Percentiles rank a stretch among this genome's conserved stretches.
Conservation (phyloP, 2,888 invertebrate species). For the Crematogaster levior region DNA sequence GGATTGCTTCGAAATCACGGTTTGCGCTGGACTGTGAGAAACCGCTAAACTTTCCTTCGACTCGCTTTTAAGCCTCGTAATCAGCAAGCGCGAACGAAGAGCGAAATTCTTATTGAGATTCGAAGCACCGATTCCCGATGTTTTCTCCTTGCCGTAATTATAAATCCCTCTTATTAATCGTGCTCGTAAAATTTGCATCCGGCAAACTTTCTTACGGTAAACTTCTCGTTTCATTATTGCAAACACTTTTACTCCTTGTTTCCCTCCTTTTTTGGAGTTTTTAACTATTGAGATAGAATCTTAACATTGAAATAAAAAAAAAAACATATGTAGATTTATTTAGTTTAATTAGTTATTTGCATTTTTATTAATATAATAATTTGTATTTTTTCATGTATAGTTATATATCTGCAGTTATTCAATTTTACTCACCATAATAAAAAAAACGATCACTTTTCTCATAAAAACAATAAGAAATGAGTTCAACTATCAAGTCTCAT, state of each 20-base stretch:
- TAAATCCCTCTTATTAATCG: constrained; percentile 24
- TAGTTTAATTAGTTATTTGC: not conserved
- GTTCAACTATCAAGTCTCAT: not conserved
- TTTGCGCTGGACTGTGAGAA: constrained; percentile 75
- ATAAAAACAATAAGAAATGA: not conserved
- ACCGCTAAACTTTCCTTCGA: constrained; percentile 74
- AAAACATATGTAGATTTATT: not conserved
- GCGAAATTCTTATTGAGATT: constrained; percentile 67
- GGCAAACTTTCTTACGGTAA: not conserved
- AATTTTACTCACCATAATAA: not conserved
- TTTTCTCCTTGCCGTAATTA: constrained; percentile 31
- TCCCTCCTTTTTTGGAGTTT: not conserved
- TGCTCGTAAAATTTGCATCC: constrained; percentile 58
- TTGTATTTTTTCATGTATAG: not conserved
- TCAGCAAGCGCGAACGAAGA: constrained; percentile 60
- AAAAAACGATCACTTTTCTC: not conserved
- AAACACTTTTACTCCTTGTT: not conserved
- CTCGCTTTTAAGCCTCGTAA: constrained; percentile 62
- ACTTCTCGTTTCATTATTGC: not conserved
- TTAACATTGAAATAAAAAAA: not conserved
- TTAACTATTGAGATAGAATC: not conserved
- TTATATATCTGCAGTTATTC: not conserved
- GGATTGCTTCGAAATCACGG: constrained; percentile 68
- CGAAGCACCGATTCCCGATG: constrained; percentile 46
- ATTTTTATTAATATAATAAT: not conserved